Evolutionary conservation across 1,140 invertebrate species (phyloP).

Genomic region (Dendrolimus kikuchii): DNA sequence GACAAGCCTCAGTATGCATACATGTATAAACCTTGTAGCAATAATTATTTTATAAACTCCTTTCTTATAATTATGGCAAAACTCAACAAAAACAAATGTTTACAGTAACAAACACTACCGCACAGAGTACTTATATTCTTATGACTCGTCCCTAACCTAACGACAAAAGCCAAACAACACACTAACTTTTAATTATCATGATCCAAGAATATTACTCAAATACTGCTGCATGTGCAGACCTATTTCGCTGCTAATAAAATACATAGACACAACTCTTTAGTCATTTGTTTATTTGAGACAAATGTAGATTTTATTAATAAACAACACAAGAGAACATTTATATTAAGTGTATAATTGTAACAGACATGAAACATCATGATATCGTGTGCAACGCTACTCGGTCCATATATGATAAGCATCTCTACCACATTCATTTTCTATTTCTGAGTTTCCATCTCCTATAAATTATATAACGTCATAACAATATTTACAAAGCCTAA

Average conservation of each 20-base stretch:
- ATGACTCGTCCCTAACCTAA: slow-evolving; percentile 59
- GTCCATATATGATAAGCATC: slow-evolving; percentile 53
- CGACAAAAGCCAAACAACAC: slow-evolving; percentile 60
- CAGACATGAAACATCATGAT: slow-evolving; percentile 48
- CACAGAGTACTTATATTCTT: slow-evolving; percentile 42
- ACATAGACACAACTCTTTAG: too few species aligned
- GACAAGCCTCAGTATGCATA: slow-evolving; percentile 67
- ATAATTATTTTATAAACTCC: slow-evolving; percentile 57
- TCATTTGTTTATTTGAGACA: too few species aligned
- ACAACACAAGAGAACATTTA: slow-evolving; percentile 62
- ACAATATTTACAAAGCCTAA: slow-evolving; percentile 72
- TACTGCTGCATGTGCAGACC: neutral
- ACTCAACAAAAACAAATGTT: slow-evolving; percentile 66
- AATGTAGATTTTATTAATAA: slow-evolving; percentile 14
- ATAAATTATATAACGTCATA: slow-evolving; percentile 72
- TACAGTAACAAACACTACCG: slow-evolving; percentile 63
- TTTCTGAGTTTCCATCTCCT: slow-evolving; percentile 42
- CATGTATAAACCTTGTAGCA: slow-evolving; percentile 62
- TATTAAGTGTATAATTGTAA: slow-evolving; percentile 39
- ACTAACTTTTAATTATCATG: slow-evolving; percentile 10
- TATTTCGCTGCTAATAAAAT: slow-evolving; percentile 2
- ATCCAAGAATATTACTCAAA: slow-evolving; percentile 8
- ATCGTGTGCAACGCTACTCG: slow-evolving; percentile 54
- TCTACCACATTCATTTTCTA: slow-evolving; percentile 63
- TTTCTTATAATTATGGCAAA: slow-evolving; percentile 57